phyloP scores from a whole-genome alignment of 2,888 invertebrate genomes.

The Agrochola lota region DNA sequence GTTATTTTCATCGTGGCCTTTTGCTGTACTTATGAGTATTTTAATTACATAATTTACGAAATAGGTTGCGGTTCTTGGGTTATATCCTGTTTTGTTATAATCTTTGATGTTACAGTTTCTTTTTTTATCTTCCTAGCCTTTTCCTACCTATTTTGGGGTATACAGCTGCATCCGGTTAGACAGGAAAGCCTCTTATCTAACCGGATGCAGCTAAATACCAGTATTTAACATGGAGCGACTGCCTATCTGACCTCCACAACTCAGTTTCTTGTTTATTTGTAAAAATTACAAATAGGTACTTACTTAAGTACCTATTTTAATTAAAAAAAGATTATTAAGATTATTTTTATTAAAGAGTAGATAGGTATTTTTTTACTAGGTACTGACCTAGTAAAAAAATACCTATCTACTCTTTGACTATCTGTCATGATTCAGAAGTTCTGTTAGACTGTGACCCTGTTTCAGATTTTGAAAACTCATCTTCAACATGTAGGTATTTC shows the following conservation, averaged over 20 bases:
- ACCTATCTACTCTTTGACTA: neutral
- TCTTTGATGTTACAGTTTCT: neutral
- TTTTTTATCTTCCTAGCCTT: neutral
- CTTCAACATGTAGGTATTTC: neutral
- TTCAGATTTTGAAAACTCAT: neutral
- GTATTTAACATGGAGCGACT: neutral
- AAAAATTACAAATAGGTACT: neutral
- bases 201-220: neutral
- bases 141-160: neutral
- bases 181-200: no score
- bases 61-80: slow-evolving; percentile 32
- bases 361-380: no score
- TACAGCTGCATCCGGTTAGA: no score
- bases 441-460: neutral
- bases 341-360: no score
- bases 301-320: no score
- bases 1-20: slow-evolving; percentile 64
- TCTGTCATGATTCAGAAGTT: neutral
- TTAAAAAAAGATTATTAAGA: no score
- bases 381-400: no score
- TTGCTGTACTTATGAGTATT: slow-evolving; percentile 43
- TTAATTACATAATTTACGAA: slow-evolving; percentile 65
- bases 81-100: slow-evolving; percentile 22
- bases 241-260: no score
- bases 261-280: neutral